A percentile compares a stretch with the other conserved stretches of the same genome.
phyloP scores from a whole-genome alignment of 2,797 vertebrate genomes.

The Gallinago nigripennis region DNA sequence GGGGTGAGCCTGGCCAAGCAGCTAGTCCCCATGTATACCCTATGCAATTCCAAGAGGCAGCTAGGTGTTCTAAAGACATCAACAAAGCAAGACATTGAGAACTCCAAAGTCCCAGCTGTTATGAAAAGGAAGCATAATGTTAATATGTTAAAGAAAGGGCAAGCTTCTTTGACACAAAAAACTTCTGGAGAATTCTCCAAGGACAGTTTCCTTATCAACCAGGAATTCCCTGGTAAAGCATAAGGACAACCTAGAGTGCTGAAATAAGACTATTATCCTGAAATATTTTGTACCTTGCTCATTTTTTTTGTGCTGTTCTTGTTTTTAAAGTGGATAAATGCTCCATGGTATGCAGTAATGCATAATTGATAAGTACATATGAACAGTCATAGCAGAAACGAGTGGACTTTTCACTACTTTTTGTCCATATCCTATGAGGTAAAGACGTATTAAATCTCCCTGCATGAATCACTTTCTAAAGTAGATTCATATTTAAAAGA shows the following conservation, averaged over 20 bases:
- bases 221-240: background rate
- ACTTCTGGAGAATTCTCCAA: background rate
- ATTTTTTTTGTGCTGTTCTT: background rate
- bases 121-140: background rate
- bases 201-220: background rate
- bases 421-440: background rate
- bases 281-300: background rate
- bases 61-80: background rate
- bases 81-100: background rate
- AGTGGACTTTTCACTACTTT: background rate
- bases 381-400: background rate
- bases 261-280: background rate
- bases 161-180: background rate
- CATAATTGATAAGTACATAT: background rate
- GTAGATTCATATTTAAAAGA: background rate
- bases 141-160: background rate
- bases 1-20: background rate
- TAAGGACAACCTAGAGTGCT: background rate
- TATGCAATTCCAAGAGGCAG: background rate
- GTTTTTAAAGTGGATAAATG: background rate
- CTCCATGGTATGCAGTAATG: background rate
- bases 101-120: background rate
- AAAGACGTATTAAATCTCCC: background rate
- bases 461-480: conserved; percentile 10
- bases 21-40: fast-evolving